Percentiles rank a stretch among this genome's conserved stretches.
These are phyloP conservation scores for Dinomys branickii DNA, from an alignment of 2,113 vertebrate species.

Conservation along the genomic window DNA sequence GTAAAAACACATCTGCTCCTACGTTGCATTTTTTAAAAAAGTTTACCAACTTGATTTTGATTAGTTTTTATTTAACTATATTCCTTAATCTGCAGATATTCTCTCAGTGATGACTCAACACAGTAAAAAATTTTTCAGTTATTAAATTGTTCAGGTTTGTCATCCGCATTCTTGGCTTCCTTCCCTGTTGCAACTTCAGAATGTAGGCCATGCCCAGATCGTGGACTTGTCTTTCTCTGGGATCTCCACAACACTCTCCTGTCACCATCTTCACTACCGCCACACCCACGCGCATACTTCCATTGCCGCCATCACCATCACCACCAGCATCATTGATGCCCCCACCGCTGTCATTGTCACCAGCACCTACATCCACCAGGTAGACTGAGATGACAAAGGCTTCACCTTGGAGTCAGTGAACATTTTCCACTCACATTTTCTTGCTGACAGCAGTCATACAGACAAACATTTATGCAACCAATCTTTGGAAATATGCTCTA, in stretches of 20 bases:
- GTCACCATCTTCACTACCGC: no score
- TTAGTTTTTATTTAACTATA: not conserved
- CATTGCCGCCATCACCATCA: not conserved
- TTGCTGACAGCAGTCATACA: not conserved
- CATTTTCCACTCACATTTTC: not conserved
- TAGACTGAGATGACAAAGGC: not conserved
- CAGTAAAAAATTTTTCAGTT: not conserved
- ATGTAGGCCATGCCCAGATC: not conserved
- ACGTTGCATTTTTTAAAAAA: not conserved
- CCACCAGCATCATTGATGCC: no score
- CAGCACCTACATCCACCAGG: not conserved
- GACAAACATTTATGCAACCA: not conserved
- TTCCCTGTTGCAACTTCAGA: not conserved
- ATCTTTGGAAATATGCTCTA: not conserved
- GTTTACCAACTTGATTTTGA: not conserved
- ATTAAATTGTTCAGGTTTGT: not conserved
- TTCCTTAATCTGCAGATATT: not conserved
- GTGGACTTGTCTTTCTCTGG: not conserved
- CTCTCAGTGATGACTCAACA: not conserved
- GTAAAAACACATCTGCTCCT: not conserved
- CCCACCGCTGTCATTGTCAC: rapidly evolving
- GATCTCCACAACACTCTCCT: not conserved
- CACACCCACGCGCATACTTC: not conserved
- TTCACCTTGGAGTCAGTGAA: not conserved
- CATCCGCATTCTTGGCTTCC: not conserved